Evolutionary conservation across 2,113 vertebrate genomes (phyloP).

Genomic region (Syngnathoides biaculeatus): DNA sequence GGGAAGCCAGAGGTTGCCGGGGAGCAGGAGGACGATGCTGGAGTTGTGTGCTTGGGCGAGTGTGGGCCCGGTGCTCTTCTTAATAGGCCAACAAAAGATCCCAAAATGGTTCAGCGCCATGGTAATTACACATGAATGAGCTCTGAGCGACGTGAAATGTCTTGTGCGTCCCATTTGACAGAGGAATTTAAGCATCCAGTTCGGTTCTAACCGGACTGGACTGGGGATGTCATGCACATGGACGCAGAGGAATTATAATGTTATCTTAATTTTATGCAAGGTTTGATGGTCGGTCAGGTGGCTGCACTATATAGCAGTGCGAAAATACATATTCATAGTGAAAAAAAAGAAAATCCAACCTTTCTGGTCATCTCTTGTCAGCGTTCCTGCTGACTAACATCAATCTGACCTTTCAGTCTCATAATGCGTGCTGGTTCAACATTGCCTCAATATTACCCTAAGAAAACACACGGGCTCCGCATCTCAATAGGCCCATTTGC

Average conservation of each 20-base stretch:
- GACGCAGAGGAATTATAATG: constrained; percentile 35
- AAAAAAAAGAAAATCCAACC: constrained; percentile 49
- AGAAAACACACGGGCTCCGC: constrained; percentile 73
- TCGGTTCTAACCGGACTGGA: constrained; percentile 39
- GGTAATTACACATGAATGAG: constrained; percentile 70
- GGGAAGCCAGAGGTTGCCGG: constrained; percentile 59
- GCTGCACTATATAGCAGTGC: constrained; percentile 15
- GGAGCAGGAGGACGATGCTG: constrained; percentile 61
- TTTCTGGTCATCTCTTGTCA: constrained; percentile 44
- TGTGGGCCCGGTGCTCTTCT: constrained; percentile 64
- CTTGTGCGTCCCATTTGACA: constrained; percentile 34
- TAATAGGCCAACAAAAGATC: constrained; percentile 72
- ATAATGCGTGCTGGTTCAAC: constrained; percentile 59
- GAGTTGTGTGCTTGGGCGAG: constrained; percentile 62
- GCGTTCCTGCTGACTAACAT: constrained; percentile 57
- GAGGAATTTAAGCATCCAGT: constrained; percentile 58
- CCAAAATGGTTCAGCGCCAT: constrained; percentile 67
- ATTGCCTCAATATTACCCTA: constrained; percentile 74
- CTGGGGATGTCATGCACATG: constrained; percentile 5
- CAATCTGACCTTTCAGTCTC: constrained; percentile 64
- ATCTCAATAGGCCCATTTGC: constrained; percentile 75
- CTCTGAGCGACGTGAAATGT: constrained; percentile 60
- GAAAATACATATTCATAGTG: constrained; percentile 46
- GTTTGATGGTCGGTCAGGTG: constrained; percentile 28
- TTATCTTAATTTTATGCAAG: constrained; percentile 42